These are phyloP conservation scores for Palythoa caribaeorum DNA, from an alignment of 92 coral and sea anemone genomes.

Conservation along the genomic window DNA sequence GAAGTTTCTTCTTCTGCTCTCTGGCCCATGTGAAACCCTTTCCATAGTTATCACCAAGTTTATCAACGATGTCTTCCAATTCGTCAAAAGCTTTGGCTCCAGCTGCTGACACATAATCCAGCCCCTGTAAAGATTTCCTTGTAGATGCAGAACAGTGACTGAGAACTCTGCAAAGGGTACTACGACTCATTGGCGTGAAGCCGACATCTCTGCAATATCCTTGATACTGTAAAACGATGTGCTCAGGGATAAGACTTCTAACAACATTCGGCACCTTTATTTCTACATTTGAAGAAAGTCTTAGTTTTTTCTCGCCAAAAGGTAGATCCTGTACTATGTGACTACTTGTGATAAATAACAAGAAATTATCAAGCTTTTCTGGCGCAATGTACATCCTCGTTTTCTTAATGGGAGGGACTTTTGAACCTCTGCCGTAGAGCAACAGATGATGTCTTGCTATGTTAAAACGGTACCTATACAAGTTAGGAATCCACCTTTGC, in stretches of 20 bases:
- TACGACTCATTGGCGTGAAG: slow-evolving; percentile 66
- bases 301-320: slow-evolving; percentile 67
- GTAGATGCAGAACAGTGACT: slow-evolving; percentile 63
- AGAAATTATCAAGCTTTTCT: slow-evolving; percentile 64
- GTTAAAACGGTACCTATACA: slow-evolving; percentile 65
- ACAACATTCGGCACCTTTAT: slow-evolving; percentile 69
- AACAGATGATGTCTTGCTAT: slow-evolving; percentile 64
- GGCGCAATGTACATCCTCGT: slow-evolving; percentile 63
- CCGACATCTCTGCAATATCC: slow-evolving; percentile 56
- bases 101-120: slow-evolving; percentile 54
- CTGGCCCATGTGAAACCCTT: slow-evolving; percentile 67
- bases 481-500: slow-evolving; percentile 59
- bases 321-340: slow-evolving; percentile 71
- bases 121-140: slow-evolving; percentile 63
- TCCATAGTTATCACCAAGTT: slow-evolving; percentile 61
- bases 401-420: slow-evolving; percentile 39
- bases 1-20: slow-evolving; percentile 49
- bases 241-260: slow-evolving; percentile 69
- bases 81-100: slow-evolving; percentile 72
- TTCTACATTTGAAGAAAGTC: slow-evolving; percentile 52
- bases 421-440: slow-evolving; percentile 70
- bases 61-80: slow-evolving; percentile 57
- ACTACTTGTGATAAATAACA: slow-evolving; percentile 65
- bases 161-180: slow-evolving; percentile 56
- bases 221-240: slow-evolving; percentile 62